These are phyloP conservation scores for Plebejus argus DNA, from an alignment of 2,888 invertebrate species.

Conservation along the genomic window DNA sequence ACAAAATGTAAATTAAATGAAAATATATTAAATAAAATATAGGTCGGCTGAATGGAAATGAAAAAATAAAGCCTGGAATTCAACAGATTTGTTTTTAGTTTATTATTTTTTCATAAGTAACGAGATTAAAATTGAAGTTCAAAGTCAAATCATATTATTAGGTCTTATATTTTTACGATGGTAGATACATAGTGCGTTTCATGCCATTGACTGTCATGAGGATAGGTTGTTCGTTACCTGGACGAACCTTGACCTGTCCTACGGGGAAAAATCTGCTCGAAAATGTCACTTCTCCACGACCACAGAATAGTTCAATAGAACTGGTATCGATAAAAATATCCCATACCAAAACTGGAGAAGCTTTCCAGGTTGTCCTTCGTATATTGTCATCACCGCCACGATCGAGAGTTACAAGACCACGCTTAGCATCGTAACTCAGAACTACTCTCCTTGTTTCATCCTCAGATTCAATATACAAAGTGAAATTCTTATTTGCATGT, in stretches of 20 bases:
- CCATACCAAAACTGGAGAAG: constrained; percentile 47
- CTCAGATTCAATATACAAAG: constrained; percentile 52
- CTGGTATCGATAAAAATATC: constrained; percentile 59
- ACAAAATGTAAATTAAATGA: no score
- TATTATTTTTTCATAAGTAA: no score
- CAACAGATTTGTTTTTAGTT: neutral
- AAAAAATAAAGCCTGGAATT: neutral
- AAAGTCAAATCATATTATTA: neutral
- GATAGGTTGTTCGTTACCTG: constrained; percentile 44
- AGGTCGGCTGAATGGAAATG: no score
- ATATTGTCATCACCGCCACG: constrained; percentile 62
- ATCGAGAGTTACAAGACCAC: constrained; percentile 54
- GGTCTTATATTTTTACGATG: neutral
- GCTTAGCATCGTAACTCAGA: constrained; percentile 50
- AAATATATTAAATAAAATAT: no score
- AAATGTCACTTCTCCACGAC: constrained; percentile 59
- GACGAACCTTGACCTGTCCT: constrained; percentile 46
- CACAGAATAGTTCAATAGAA: constrained; percentile 61
- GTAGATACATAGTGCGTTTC: constrained; percentile 46
- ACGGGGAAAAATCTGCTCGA: constrained; percentile 61
- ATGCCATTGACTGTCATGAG: constrained; percentile 47
- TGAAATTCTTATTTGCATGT: constrained; percentile 45
- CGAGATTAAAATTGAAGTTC: neutral
- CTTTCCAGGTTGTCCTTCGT: constrained; percentile 58
- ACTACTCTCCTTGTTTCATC: constrained; percentile 46